Percentiles rank a stretch among this genome's conserved stretches.
Conservation (phyloP, 2,113 vertebrate genomes). For the Theristicus caerulescens region DNA sequence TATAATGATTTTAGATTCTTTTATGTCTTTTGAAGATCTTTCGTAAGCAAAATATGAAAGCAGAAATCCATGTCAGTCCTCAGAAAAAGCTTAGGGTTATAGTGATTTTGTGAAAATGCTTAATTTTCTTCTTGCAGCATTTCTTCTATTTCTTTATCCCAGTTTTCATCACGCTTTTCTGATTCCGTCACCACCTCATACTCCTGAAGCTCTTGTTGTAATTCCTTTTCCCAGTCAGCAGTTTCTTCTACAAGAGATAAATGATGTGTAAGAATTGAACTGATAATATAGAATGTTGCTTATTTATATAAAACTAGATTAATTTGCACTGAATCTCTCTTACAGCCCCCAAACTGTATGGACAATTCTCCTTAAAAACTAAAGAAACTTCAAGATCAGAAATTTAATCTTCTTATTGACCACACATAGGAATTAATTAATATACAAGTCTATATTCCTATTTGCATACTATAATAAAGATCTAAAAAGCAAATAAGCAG, state of each 20-base stretch:
- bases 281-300: neutral
- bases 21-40: conserved; percentile 41
- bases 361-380: neutral
- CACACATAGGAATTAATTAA: neutral
- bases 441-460: neutral
- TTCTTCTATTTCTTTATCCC: conserved; percentile 95
- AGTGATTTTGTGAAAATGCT: conserved; percentile 24
- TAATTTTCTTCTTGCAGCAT: conserved; percentile 88
- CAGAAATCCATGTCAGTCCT: conserved; percentile 50
- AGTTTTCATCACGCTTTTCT: conserved; percentile 88
- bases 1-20: neutral
- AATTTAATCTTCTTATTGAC: neutral
- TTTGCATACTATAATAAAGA: neutral
- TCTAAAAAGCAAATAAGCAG: neutral
- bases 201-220: conserved; percentile 94
- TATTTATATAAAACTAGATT: neutral
- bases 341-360: neutral
- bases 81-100: neutral
- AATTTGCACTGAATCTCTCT: neutral
- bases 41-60: conserved; percentile 31
- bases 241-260: conserved; percentile 79
- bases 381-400: neutral
- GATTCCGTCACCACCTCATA: conserved; percentile 90
- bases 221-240: conserved; percentile 93
- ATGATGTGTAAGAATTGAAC: neutral